A percentile compares a stretch with the other conserved stretches of the same genome.
Conservation (phyloP, 1,140 invertebrate species). For the Leguminivora glycinivorella region DNA sequence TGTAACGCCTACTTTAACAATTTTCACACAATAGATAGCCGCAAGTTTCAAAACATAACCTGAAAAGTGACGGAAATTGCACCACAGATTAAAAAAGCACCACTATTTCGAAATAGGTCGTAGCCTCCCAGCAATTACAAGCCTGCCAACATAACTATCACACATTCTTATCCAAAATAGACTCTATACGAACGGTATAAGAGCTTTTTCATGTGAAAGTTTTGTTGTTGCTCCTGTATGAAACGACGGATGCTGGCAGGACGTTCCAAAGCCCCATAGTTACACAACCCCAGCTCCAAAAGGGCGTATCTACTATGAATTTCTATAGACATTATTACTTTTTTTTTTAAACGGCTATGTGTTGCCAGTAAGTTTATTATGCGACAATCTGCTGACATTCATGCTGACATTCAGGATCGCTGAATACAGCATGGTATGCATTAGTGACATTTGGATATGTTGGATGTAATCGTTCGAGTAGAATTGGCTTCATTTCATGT, state of each 20-base stretch:
- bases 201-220: neutral
- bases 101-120: conserved; percentile 25
- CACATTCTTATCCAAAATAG: neutral
- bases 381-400: conserved; percentile 4
- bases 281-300: neutral
- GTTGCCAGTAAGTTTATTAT: conserved; percentile 7
- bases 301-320: neutral
- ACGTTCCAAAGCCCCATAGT: conserved; percentile 14
- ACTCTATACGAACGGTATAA: neutral
- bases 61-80: conserved; percentile 17
- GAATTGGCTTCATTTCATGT: too few relatives aligned
- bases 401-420: conserved; percentile 4
- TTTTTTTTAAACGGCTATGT: neutral
- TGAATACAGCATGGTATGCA: conserved; percentile 2
- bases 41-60: neutral
- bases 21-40: too few relatives aligned
- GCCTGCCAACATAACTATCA: neutral
- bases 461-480: neutral
- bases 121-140: conserved; percentile 11
- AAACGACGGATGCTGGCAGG: conserved; percentile 14
- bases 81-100: conserved; percentile 22
- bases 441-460: neutral
- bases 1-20: too few relatives aligned
- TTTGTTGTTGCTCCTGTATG: neutral
- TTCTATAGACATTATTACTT: neutral